Base-by-base conservation (phyloP, 2,113 vertebrate species). In the Thymallus thymallus region DNA sequence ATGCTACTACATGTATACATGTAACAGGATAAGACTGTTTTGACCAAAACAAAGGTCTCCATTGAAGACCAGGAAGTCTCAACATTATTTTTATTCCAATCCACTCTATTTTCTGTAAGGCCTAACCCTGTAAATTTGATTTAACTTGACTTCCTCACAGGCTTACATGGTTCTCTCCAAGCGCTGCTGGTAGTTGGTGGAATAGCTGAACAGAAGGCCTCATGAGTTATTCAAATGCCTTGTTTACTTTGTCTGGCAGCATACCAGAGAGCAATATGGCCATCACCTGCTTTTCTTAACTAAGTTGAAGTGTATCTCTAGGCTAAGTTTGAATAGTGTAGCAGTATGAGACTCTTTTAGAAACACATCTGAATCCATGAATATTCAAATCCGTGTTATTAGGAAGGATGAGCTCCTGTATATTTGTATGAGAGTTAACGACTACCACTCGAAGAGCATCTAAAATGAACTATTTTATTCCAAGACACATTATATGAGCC, bases 221-320 rank as follows among this genome's bases (percentile, higher is more conserved):
- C 29, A 80, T 78, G 24, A 72, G 46, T 83, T 67, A 83, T 76
- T 82, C 14, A 68, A 56, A 69, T 29, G 55, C 29, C 32, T 72
- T 63, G 55, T 60, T 72, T 64, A 60, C 60, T 63, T 22, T 72
- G 65, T 69, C 67, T 76, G 70, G 65, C 65, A 29, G 30, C 69
- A 71, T 58, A 71, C 22, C 13, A 69, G 67, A 72, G 23, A 69
- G 29, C 14, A 6, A 35, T 22, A 65, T 58, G 58, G 70, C 32
- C 5, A 13, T 24, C 55, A 68, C 58, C 61, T 62, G 58, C 9
- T 18, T 51, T 51, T 1, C 14, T 51, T 18, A 51, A 51, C 48
- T 18, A 51, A 18, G 48, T 14, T 51, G 48, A 51, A 51, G 16
- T 51, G 16, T 51, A 51, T 51, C 48, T 51, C 48, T 51, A 3